Base-by-base conservation (phyloP, 2,797 vertebrate genomes). In the Bufotes viridis region DNA sequence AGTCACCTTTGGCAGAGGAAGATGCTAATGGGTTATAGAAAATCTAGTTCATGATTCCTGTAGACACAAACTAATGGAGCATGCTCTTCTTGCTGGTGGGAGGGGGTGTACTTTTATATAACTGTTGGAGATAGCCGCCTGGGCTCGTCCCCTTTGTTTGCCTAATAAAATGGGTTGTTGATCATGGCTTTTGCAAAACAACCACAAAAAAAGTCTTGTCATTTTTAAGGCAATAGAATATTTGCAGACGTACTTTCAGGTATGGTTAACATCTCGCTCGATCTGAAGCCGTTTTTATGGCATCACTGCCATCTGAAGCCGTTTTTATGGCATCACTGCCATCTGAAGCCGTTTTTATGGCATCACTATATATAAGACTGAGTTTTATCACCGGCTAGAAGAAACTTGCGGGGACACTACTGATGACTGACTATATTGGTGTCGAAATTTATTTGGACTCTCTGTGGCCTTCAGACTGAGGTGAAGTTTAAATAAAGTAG, bases 61-160 rank as follows among this genome's bases (percentile, higher is more conserved):
- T 87, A 67, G 80, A 87, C 80, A 87, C 80, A 82, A 87, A 87
- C 86, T 82, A 87, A 87, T 87, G 86, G 86, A 76, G 86, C 80
- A 57, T 82, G 61, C 58, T 55, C 24, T 72, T 24, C 10, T n/a
- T 22, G 49, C 49, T 13, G 80, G 70, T 57, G 24, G 78, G 80
- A 55, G 63, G 51, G 57, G 10, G 60, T 22, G 80, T 57, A 24
- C n/a, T 53, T 87, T 87, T 78, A 87, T 76, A 57, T 87, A 82
- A 87, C 70, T 57, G 61, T n/a, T 53, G 72, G 53, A 67, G 81
- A 87, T 67, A 74, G 81, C 72, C 63, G 34, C 2, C 26, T 14
- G 15, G 17, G 58, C 8, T 51, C 15, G 51, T 42, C 65, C 65
- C 78, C 7, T 58, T 5, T 26, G 29, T 79, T 84, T 74, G 22